Conservation (phyloP, 2,113 vertebrate genomes). For the Oxyura jamaicensis region DNA sequence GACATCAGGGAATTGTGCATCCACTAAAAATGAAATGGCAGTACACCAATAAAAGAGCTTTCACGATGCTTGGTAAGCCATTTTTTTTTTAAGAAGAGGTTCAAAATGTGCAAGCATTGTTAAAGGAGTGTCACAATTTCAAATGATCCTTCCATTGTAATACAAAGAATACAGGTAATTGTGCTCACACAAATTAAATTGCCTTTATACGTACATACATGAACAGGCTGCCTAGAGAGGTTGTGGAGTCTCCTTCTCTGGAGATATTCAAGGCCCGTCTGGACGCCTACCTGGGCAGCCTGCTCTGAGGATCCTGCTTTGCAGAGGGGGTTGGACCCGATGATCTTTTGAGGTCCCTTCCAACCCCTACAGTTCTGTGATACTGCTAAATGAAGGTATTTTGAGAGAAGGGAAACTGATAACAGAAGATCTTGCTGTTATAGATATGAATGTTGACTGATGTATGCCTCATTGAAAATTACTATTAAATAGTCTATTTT, state of each 20-base stretch:
- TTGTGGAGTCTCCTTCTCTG: too few relatives aligned
- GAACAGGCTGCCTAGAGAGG: too few relatives aligned
- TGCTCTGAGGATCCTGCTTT: too few relatives aligned
- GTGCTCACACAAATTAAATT: not conserved
- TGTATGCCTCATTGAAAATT: not conserved
- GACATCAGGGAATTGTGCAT: slow-evolving; percentile 82
- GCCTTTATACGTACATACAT: not conserved
- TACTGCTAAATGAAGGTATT: too few relatives aligned
- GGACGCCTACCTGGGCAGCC: too few relatives aligned
- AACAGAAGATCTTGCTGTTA: not conserved
- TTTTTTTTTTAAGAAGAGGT: not conserved
- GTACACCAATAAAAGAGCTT: slow-evolving; percentile 79
- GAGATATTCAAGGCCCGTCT: too few relatives aligned
- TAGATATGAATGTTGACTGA: not conserved
- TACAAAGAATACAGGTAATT: not conserved
- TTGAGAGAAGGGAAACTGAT: not conserved
- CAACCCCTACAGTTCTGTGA: too few relatives aligned
- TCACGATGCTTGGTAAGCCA: slow-evolving; percentile 71
- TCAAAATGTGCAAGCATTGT: not conserved
- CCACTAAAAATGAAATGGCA: slow-evolving; percentile 82
- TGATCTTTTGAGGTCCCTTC: too few relatives aligned
- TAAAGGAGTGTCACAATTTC: not conserved
- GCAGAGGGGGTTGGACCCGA: too few relatives aligned
- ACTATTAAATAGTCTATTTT: not conserved
- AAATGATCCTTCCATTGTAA: not conserved